Base-by-base conservation (phyloP, 2,113 vertebrate species). In the Eulemur macaco region DNA sequence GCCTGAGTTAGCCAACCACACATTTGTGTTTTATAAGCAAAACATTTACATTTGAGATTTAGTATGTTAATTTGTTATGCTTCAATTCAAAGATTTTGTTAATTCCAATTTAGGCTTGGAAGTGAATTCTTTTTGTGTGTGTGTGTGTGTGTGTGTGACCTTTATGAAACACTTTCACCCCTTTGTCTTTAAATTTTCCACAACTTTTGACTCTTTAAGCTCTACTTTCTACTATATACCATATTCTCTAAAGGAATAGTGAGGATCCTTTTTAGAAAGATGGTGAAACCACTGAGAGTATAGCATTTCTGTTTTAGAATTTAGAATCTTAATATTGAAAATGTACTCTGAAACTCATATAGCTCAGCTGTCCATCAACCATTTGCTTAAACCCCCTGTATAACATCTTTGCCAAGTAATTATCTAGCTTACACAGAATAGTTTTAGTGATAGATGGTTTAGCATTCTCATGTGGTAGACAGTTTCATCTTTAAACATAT, bases 241-340 rank as follows among this genome's bases (percentile, higher is more conserved):
- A 73, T 42, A 39, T 42, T 56, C 27, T 86, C 13, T 6, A 63
- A 45, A 68, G 31, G 15, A 42, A 86, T 27, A 39, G 50, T 64
- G 54, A 50, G 71, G 21, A 73, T 73, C n/a, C 3, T 29, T 76
- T 64, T 58, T 31, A 80, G 60, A 50, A 90, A 73, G 14, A 25
- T 88, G 20, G 45, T 64, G 58, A 92, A 85, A 86, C 13, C 73
- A 77, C 17, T 63, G 76, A 69, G 52, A 76, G 9, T 54, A 31
- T 66, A 74, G 82, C n/a, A 77, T 86, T 95, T 94, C 66, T 92
- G 1, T 82, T 81, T 85, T 86, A 95, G 63, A 78, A 71, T 68
- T 93, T 25, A 78, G 63, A 97, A 60, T 76, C 50, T 88, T 88
- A 58, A 56, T 89, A 82, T 45, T 58, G 66, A 45, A 95, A 91